Evolutionary conservation across 2,888 invertebrate species (phyloP).

Genomic region (Dermolepida albohirtum): DNA sequence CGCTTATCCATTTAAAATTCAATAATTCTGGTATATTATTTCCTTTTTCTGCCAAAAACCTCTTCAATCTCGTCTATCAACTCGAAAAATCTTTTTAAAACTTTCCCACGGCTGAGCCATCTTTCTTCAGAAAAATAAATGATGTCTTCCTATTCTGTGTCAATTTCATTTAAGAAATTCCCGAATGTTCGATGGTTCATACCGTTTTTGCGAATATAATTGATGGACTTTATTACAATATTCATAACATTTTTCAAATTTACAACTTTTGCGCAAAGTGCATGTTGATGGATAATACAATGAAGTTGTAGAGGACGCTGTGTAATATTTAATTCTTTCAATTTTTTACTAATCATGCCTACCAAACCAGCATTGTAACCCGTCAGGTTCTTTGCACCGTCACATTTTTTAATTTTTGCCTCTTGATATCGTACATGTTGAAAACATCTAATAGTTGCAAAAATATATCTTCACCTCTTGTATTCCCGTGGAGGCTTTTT

Average conservation of each 20-base stretch:
- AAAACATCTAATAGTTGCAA: slow-evolving; percentile 29
- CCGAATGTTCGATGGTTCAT: slow-evolving; percentile 28
- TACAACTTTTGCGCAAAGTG: slow-evolving; percentile 34
- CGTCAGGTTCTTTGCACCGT: no score
- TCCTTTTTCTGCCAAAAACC: slow-evolving; percentile 46
- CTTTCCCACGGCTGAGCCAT: slow-evolving; percentile 32
- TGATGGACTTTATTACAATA: not conserved
- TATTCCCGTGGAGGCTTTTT: no score
- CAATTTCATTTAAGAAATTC: no score
- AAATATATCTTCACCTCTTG: no score
- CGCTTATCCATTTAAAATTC: no score
- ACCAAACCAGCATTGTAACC: no score
- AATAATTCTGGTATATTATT: slow-evolving; percentile 43
- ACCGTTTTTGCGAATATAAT: slow-evolving; percentile 35
- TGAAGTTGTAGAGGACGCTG: slow-evolving; percentile 23
- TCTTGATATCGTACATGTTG: slow-evolving; percentile 41
- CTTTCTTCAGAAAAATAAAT: slow-evolving; percentile 33
- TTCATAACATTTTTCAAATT: slow-evolving; percentile 28
- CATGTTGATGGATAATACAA: slow-evolving; percentile 23
- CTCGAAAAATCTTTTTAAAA: slow-evolving; percentile 26
- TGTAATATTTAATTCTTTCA: no score
- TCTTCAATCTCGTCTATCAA: slow-evolving; percentile 43
- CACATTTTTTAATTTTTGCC: slow-evolving; percentile 33
- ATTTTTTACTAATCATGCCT: no score
- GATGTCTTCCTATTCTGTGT: slow-evolving; percentile 30